phyloP scores from a whole-genome alignment of 2,888 invertebrate genomes.

The Clivina fossor region DNA sequence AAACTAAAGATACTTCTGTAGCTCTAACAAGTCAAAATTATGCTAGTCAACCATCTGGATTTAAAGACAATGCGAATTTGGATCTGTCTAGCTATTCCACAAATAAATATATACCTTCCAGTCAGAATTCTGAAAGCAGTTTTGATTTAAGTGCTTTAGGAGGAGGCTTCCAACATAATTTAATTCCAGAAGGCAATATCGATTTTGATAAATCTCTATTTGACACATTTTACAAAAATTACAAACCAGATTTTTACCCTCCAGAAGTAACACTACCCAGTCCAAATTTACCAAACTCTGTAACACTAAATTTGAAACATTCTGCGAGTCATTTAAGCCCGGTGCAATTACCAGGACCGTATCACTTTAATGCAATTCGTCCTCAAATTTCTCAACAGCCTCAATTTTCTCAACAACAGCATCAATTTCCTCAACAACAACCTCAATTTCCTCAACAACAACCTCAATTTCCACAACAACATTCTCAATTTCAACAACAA shows the following conservation, averaged over 20 bases:
- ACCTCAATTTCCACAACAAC: constrained; percentile 6
- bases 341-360: background rate
- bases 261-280: constrained; percentile 22
- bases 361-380: background rate
- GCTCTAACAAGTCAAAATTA: background rate
- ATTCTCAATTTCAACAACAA: constrained; percentile 12
- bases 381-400: background rate
- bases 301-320: constrained; percentile 7
- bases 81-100: too few species aligned
- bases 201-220: constrained; percentile 23
- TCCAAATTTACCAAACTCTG: constrained; percentile 8
- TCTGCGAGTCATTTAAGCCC: constrained; percentile 8
- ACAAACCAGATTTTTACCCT: constrained; percentile 21
- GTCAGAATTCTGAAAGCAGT: background rate
- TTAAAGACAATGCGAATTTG: background rate
- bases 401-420: background rate
- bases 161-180: constrained; percentile 14
- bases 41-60: background rate
- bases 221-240: constrained; percentile 24
- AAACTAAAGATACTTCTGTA: background rate
- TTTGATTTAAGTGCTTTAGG: background rate
- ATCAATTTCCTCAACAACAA: background rate
- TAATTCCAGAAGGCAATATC: constrained; percentile 13
- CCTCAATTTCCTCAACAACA: background rate
- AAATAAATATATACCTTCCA: too few species aligned